Evolutionary conservation across 2,888 invertebrate species (phyloP).

Genomic region (Torymus auratus): DNA sequence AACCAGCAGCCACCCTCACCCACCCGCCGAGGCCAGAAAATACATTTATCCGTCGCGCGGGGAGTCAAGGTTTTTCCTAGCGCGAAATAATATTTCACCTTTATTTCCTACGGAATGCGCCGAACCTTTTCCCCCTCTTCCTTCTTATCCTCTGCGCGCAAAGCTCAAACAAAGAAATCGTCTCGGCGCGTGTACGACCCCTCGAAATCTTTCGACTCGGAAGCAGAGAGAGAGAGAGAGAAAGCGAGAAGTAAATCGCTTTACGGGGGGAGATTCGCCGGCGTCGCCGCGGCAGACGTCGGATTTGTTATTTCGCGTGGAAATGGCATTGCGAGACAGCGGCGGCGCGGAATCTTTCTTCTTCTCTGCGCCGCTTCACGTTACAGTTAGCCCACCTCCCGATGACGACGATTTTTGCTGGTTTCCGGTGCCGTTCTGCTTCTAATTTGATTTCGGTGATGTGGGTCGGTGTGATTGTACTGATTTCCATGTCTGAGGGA

Average conservation of each 20-base stretch:
- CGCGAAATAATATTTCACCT: constrained; percentile 40
- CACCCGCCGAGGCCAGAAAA: background rate
- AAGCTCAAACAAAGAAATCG: constrained; percentile 47
- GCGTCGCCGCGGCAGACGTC: constrained; percentile 6
- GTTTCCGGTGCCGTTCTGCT: no score
- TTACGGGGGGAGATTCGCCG: constrained; percentile 30
- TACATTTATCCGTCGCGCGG: background rate
- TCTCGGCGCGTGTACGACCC: constrained; percentile 15
- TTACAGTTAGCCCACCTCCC: no score
- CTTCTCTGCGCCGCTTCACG: background rate
- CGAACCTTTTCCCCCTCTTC: background rate
- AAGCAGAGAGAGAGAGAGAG: background rate
- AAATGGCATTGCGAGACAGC: background rate
- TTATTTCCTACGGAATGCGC: constrained; percentile 37
- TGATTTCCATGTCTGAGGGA: no score
- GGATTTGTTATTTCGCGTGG: constrained; percentile 46
- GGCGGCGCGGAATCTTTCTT: background rate
- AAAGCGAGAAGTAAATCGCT: constrained; percentile 24
- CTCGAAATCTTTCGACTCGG: constrained; percentile 30
- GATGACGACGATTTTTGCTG: no score
- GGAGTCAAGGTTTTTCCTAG: background rate
- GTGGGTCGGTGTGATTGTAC: no score
- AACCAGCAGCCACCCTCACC: no score
- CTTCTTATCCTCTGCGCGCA: background rate
- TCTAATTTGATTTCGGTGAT: no score